Percentiles rank a stretch among this genome's conserved stretches.
phyloP scores from a whole-genome alignment of 2,888 invertebrate species.

The Leptinotarsa rubiginosa region DNA sequence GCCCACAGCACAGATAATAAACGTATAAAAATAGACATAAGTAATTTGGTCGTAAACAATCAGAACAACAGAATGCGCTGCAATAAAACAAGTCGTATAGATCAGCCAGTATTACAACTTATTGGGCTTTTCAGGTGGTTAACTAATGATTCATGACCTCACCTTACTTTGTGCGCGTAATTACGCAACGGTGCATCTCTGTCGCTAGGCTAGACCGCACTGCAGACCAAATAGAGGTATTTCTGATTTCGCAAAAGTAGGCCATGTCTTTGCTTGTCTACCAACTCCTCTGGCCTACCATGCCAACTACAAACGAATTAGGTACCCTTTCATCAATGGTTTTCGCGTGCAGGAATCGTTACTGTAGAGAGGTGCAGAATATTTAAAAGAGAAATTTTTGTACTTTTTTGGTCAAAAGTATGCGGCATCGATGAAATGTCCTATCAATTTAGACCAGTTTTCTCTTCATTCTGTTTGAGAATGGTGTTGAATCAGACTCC shows the following conservation, averaged over 20 bases:
- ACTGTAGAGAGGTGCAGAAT: not conserved
- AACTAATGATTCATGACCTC: constrained; percentile 21
- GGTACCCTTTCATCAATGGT: not conserved
- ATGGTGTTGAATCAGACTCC: too few relatives aligned
- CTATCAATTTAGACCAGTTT: too few relatives aligned
- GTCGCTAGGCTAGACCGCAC: constrained; percentile 33
- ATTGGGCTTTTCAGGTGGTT: constrained; percentile 12
- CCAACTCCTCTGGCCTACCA: not conserved
- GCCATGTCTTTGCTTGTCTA: not conserved
- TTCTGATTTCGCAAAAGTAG: constrained; percentile 13
- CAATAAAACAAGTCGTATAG: constrained; percentile 20
- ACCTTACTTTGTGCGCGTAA: constrained; percentile 11
- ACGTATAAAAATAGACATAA: constrained; percentile 26
- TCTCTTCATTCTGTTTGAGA: too few relatives aligned
- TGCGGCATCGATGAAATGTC: too few relatives aligned
- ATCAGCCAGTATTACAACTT: constrained; percentile 11
- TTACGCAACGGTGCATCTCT: constrained; percentile 10
- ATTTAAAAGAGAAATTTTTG: too few relatives aligned
- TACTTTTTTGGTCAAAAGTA: too few relatives aligned
- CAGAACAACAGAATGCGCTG: constrained; percentile 16
- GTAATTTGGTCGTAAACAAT: constrained; percentile 22
- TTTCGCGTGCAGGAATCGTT: not conserved
- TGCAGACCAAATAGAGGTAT: constrained; percentile 27
- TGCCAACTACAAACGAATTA: not conserved
- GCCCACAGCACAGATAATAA: constrained; percentile 13